Base-by-base conservation (phyloP, 2,888 invertebrate species). In the Caenorhabditis drosophilae region DNA sequence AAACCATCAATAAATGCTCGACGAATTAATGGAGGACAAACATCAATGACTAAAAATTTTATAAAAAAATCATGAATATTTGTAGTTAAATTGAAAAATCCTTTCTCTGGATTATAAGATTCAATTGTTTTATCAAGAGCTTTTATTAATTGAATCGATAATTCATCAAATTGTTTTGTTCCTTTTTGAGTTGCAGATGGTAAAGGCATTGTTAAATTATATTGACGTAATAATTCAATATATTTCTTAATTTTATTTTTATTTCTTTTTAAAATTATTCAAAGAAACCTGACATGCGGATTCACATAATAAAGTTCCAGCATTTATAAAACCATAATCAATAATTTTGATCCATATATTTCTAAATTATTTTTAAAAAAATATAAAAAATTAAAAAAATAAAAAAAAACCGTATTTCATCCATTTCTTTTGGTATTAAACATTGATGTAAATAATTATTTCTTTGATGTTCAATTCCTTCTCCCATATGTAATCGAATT, bases 21-120 rank as follows among this genome's bases (percentile, higher is more conserved):
- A 31, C 81, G 52, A 16, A 82, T 62, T 9, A 82, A 64, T 9
- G 78, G 68, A n/a, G 81, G 81, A 34, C 76, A 81, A 1, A 81
- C 81, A 31, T 81, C 78, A 7, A 78, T 44, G 20, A 80, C 63
- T 47, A 81, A 56, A 50, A 76, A 78, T 16, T 69, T 64, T 4
- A 73, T 51, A 3, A 78, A 75, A 40, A 77, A 80, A 20, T 69
- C 67, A 26, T 67, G 52, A 41, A 82, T 64, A 54, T 70, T 66
- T 31, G 62, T 66, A 4, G 75, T 68, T 23, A 82, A 52, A 31
- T 56, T 50, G 6, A 40, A 31, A 46, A 81, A 81, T 16, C 81
- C 80, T 23, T 56, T 34, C 18, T 61, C 62, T 20, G 66, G 58
- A 11, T 64, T 54, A 47, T 79, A 80, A 2, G 64, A 62, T 22